Percentiles rank a stretch among this genome's conserved stretches.
These are phyloP conservation scores for Erynnis tages DNA, from an alignment of 2,888 invertebrate species.

Conservation along the genomic window DNA sequence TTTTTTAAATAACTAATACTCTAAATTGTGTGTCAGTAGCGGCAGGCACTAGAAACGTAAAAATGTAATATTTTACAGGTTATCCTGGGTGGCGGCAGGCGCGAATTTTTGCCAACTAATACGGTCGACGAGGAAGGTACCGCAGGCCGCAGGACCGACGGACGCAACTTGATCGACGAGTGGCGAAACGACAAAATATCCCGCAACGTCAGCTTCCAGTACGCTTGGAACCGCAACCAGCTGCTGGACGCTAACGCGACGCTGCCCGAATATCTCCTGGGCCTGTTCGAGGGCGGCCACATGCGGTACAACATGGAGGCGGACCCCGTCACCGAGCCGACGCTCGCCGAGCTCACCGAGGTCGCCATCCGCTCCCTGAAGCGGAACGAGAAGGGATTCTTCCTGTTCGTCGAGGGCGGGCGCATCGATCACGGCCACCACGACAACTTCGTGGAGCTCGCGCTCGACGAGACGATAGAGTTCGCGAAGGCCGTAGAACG, in stretches of 20 bases:
- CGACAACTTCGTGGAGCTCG: slow-evolving; percentile 67
- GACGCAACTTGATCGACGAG: slow-evolving; percentile 83
- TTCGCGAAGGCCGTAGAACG: slow-evolving; percentile 76
- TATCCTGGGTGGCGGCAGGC: slow-evolving; percentile 87
- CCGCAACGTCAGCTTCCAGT: slow-evolving; percentile 59
- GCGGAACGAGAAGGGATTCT: slow-evolving; percentile 83
- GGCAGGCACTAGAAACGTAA: too few species aligned
- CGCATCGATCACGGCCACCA: slow-evolving; percentile 84
- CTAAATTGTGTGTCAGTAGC: too few species aligned
- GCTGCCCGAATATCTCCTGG: slow-evolving; percentile 82
- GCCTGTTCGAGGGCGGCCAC: slow-evolving; percentile 82
- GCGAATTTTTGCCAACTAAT: slow-evolving; percentile 82
- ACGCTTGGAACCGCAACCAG: slow-evolving; percentile 82
- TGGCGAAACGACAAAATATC: slow-evolving; percentile 80
- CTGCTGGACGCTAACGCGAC: slow-evolving; percentile 62
- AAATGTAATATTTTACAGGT: slow-evolving; percentile 58
- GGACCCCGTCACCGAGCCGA: slow-evolving; percentile 41
- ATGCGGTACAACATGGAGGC: slow-evolving; percentile 84
- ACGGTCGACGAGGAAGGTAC: slow-evolving; percentile 74
- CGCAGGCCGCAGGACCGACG: slow-evolving; percentile 73
- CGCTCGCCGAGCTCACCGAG: slow-evolving; percentile 55
- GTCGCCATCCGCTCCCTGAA: slow-evolving; percentile 84
- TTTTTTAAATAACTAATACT: not conserved
- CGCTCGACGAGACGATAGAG: slow-evolving; percentile 84
- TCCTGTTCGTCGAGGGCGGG: slow-evolving; percentile 85